Evolutionary conservation across 2,888 invertebrate species (phyloP).

Genomic region (Polyommatus iphigenia): DNA sequence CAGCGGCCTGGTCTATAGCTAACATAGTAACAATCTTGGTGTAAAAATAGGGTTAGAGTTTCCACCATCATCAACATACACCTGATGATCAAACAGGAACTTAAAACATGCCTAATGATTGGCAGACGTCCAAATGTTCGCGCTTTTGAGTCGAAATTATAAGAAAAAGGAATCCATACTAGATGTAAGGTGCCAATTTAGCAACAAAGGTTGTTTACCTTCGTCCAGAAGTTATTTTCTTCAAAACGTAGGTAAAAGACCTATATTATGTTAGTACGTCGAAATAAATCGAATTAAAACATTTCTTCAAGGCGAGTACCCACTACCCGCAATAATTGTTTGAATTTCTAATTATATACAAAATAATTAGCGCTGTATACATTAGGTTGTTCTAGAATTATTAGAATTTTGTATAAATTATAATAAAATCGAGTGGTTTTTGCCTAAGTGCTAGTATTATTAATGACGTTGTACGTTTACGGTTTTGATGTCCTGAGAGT

Average conservation of each 20-base stretch:
- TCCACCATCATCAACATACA: neutral
- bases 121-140: neutral
- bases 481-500: neutral
- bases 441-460: neutral
- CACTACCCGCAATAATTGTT: neutral
- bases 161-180: slow-evolving; percentile 18
- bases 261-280: neutral
- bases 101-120: slow-evolving; percentile 10
- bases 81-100: neutral
- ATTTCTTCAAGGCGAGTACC: slow-evolving; percentile 14
- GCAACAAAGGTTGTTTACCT: slow-evolving; percentile 14
- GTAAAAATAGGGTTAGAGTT: neutral
- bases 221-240: neutral
- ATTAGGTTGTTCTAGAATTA: slow-evolving; percentile 11
- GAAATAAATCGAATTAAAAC: neutral
- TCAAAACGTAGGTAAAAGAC: neutral
- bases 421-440: neutral
- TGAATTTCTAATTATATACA: slow-evolving; percentile 8
- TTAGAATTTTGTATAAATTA: slow-evolving; percentile 9
- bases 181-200: slow-evolving; percentile 16
- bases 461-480: neutral
- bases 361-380: slow-evolving; percentile 18
- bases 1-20: neutral
- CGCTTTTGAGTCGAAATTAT: slow-evolving; percentile 13
- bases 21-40: neutral